Percentiles rank a stretch among this genome's conserved stretches.
phyloP scores from a whole-genome alignment of 2,888 invertebrate genomes.

The Platynereis dumerilii region DNA sequence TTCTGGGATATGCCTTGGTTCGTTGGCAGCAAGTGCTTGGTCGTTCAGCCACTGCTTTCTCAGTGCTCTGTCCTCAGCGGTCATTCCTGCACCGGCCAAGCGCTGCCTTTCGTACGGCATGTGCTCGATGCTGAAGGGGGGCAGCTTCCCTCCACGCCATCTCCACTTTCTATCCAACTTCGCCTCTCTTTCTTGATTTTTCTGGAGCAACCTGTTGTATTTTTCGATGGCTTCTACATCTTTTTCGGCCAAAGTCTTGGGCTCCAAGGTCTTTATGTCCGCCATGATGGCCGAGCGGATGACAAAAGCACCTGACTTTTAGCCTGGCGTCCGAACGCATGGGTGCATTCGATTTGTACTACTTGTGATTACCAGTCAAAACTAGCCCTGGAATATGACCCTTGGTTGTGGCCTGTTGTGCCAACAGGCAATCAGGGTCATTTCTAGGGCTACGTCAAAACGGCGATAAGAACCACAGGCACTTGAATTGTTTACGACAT shows the following conservation, averaged over 20 bases:
- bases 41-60: conserved; percentile 58
- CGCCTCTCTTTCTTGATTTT: conserved; percentile 26
- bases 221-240: conserved; percentile 36
- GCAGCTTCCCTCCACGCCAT: conserved; percentile 50
- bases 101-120: conserved; percentile 50
- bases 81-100: conserved; percentile 48
- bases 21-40: conserved; percentile 53
- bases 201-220: conserved; percentile 28
- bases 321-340: too few species aligned
- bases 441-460: too few species aligned
- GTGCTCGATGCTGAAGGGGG: conserved; percentile 57
- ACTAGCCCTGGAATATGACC: too few species aligned
- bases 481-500: too few species aligned
- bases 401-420: too few species aligned
- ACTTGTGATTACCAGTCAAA: too few species aligned
- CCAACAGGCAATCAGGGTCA: too few species aligned
- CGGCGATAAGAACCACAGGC: too few species aligned
- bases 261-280: conserved; percentile 19
- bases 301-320: too few species aligned
- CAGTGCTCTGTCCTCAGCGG: conserved; percentile 52
- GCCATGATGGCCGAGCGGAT: not conserved
- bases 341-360: too few species aligned
- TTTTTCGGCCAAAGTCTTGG: conserved; percentile 30
- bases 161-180: conserved; percentile 31
- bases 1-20: conserved; percentile 50